Percentiles rank a stretch among this genome's conserved stretches.
These are phyloP conservation scores for Fregetta grallaria DNA, from an alignment of 2,113 vertebrate genomes.

Conservation along the genomic window DNA sequence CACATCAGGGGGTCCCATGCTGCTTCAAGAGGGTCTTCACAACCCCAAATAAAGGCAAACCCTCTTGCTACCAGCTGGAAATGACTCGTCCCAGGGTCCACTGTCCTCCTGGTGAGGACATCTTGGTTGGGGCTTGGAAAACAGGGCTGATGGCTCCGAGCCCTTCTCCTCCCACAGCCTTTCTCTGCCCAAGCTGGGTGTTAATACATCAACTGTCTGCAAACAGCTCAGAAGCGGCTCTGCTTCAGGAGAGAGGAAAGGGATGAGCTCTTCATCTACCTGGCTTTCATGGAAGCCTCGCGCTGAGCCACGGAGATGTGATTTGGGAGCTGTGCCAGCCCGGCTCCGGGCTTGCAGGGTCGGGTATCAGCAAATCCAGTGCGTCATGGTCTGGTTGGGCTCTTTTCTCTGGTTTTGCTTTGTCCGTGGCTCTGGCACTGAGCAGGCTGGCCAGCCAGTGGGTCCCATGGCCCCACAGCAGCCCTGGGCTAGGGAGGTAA, in stretches of 20 bases:
- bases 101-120: neutral
- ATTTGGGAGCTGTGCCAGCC: neutral
- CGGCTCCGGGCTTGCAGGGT: accelerated
- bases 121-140: neutral
- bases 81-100: no score
- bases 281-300: accelerated
- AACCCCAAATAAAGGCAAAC: neutral
- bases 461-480: neutral
- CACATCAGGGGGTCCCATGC: neutral
- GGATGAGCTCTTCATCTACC: neutral
- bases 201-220: neutral
- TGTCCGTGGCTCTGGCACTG: neutral
- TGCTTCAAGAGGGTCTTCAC: neutral
- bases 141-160: accelerated
- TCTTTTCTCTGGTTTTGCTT: neutral
- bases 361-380: neutral
- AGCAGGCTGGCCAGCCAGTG: neutral
- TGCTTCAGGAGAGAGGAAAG: neutral
- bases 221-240: neutral
- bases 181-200: neutral
- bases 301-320: accelerated
- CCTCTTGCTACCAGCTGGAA: neutral
- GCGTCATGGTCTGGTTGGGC: neutral
- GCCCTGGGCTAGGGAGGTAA: neutral
- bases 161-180: neutral